Percentiles rank a stretch among this genome's conserved stretches.
These are phyloP conservation scores for Gobiocypris rarus DNA, from an alignment of 2,113 vertebrate species.

Conservation along the genomic window DNA sequence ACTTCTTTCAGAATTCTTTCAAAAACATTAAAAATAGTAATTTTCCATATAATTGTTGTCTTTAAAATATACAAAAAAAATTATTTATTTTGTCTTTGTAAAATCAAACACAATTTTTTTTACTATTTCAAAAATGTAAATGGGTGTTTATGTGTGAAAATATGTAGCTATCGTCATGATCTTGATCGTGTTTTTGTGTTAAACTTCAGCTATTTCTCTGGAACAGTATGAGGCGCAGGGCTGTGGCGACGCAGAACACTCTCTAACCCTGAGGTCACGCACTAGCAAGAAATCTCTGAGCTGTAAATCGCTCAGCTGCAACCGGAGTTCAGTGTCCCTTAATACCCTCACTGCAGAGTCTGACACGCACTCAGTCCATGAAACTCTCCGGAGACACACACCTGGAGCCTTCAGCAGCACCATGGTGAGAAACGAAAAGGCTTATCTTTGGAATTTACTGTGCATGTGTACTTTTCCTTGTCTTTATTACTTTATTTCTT, in stretches of 20 bases:
- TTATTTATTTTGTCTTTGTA: too few species aligned
- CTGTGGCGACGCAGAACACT: conserved; percentile 57
- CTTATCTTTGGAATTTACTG: neutral
- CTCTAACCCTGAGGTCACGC: conserved; percentile 60
- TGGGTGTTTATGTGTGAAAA: neutral
- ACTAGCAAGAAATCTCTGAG: conserved; percentile 64
- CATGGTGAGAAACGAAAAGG: conserved; percentile 79
- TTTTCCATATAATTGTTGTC: too few species aligned
- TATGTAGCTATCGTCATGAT: too few species aligned
- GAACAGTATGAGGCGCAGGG: conserved; percentile 80
- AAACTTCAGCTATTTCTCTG: conserved; percentile 76
- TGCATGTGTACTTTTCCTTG: neutral
- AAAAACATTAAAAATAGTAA: too few species aligned
- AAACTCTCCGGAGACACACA: conserved; percentile 53
- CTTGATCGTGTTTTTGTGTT: neutral
- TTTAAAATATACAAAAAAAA: too few species aligned
- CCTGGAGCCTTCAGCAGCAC: conserved; percentile 86
- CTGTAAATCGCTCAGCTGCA: conserved; percentile 70
- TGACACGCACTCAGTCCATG: conserved; percentile 60
- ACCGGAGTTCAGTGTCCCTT: conserved; percentile 71
- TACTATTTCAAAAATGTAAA: neutral
- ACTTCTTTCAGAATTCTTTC: too few species aligned
- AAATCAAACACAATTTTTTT: too few species aligned
- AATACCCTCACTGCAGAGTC: conserved; percentile 68
- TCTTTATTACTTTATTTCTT: neutral